These are phyloP conservation scores for Uloborus diversus DNA, from an alignment of 1,140 invertebrate genomes.

Conservation along the genomic window DNA sequence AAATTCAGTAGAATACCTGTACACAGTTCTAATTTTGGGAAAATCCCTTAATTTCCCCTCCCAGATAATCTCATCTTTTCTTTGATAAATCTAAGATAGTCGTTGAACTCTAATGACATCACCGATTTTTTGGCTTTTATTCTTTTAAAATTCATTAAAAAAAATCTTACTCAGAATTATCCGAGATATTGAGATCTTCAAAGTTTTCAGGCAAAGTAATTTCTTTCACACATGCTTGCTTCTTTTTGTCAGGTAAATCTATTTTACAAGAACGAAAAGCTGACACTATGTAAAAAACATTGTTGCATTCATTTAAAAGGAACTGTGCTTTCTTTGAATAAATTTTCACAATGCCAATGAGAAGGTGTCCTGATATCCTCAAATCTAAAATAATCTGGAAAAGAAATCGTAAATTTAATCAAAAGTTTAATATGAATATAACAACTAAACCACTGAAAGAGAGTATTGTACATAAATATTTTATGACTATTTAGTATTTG, in stretches of 20 bases:
- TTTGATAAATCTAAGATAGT: no score
- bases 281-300: constrained; percentile 99
- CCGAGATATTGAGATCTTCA: constrained; percentile 48
- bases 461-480: no score
- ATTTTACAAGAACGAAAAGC: constrained; percentile 98
- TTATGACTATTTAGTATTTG: no score
- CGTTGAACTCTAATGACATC: no score
- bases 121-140: no score
- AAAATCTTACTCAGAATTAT: no score
- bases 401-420: background rate
- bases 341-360: constrained; percentile 97
- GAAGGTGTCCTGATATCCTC: constrained; percentile 96
- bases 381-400: constrained; percentile 65
- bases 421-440: constrained; percentile 61
- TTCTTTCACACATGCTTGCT: constrained; percentile 70
- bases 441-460: no score
- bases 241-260: constrained; percentile 93
- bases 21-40: no score
- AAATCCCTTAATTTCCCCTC: no score
- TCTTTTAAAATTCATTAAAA: no score
- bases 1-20: no score
- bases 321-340: constrained; percentile 99
- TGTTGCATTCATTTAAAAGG: constrained; percentile 98
- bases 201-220: constrained; percentile 62
- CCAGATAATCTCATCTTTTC: no score